These are phyloP conservation scores for Sesamia nonagrioides DNA, from an alignment of 1,140 invertebrate genomes.

Conservation along the genomic window DNA sequence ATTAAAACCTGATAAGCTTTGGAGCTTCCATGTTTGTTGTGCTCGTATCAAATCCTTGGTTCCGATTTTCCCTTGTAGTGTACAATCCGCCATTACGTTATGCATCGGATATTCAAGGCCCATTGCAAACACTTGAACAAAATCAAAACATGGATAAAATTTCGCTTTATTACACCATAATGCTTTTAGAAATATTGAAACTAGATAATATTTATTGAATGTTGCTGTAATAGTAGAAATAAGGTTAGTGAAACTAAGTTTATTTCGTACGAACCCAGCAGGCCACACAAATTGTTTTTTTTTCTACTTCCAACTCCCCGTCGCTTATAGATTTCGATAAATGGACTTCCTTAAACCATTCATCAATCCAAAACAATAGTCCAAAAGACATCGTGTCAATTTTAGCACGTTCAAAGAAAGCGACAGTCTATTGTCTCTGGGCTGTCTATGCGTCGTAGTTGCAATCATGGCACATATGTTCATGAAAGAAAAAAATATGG, in stretches of 20 bases:
- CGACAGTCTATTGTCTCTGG: slow-evolving; percentile 15
- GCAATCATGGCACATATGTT: slow-evolving; percentile 14
- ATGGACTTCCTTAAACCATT: background rate
- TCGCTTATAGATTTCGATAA: background rate
- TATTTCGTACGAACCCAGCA: background rate
- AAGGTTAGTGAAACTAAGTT: no score
- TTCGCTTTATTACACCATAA: background rate
- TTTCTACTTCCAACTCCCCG: no score
- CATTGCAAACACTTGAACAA: background rate
- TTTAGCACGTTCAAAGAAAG: slow-evolving; percentile 35
- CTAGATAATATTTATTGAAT: no score
- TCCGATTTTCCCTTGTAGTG: background rate
- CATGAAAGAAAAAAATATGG: slow-evolving; percentile 56
- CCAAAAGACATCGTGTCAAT: slow-evolving; percentile 16
- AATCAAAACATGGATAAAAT: background rate
- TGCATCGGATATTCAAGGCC: background rate
- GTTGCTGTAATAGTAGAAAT: no score
- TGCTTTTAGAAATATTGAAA: no score
- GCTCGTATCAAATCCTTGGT: slow-evolving; percentile 22
- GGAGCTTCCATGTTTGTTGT: background rate
- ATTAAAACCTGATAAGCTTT: background rate
- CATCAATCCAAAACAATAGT: slow-evolving; percentile 15
- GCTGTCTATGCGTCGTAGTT: background rate
- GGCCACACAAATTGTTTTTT: background rate
- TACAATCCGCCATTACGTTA: slow-evolving; percentile 14